Percentiles rank a stretch among this genome's conserved stretches.
phyloP scores from a whole-genome alignment of 2,113 vertebrate genomes.

The Pelodiscus sinensis region DNA sequence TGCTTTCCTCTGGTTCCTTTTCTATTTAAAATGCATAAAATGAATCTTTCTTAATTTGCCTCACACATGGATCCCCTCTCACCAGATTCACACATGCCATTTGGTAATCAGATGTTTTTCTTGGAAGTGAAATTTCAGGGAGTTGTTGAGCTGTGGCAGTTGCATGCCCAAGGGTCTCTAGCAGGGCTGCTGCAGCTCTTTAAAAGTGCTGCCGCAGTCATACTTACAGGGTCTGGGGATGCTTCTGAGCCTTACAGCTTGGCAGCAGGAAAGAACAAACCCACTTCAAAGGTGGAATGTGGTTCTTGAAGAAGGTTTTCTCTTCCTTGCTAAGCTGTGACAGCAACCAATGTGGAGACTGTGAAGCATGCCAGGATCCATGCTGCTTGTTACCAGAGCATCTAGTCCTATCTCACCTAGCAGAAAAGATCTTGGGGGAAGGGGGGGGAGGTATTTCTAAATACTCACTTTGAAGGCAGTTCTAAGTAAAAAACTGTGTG shows the following conservation, averaged over 20 bases:
- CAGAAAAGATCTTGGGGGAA: constrained; percentile 10
- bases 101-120: background rate
- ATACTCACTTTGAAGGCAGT: constrained; percentile 60
- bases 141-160: background rate
- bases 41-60: background rate
- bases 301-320: background rate
- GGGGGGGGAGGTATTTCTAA: constrained; percentile 2
- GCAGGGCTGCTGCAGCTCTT: background rate
- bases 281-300: background rate
- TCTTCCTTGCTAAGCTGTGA: background rate
- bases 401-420: background rate
- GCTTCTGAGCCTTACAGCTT: background rate
- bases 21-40: background rate
- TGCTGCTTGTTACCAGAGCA: background rate
- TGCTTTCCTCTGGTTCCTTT: background rate
- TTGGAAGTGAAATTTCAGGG: background rate
- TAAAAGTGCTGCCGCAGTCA: background rate
- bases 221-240: rapidly evolving
- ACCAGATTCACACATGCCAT: background rate
- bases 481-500: constrained; percentile 42
- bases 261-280: background rate
- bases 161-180: background rate
- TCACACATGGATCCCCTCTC: background rate
- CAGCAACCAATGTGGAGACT: background rate
- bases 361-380: background rate